Base-by-base conservation (phyloP, 1,140 invertebrate species). In the Agrypnia vestita region DNA sequence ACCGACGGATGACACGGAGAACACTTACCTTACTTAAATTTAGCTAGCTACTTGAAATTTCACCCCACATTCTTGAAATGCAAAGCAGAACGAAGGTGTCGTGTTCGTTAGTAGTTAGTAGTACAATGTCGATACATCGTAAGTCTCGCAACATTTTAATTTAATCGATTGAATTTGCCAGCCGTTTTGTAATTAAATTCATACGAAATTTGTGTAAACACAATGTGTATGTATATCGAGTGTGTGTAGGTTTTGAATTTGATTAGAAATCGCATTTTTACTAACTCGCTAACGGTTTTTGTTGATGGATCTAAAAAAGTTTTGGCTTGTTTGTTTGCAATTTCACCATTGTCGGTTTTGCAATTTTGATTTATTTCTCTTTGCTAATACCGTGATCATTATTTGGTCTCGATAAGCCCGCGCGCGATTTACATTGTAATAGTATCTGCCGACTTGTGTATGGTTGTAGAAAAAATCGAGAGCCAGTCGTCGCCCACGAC, bases 341-440 rank as follows among this genome's bases (percentile, higher is more conserved):
- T 64, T 64, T 64, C 61, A 43, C 25, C 61, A 64, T 64, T 64
- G 10, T 64, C 9, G 19, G 35, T 64, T 64, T 64, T 21, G 35
- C 61, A 64, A 64, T 25, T 25, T 35, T n/a, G 61, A 64, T 64
- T 64, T 21, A 64, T 64, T 25, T 64, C 19, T 35, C 35, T 35
- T 64, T 35, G 61, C 61, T 64, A 64, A 64, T 64, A 64, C 61
- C 25, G 25, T 64, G 35, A 43, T 64, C 19, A 35, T 35, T 35
- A 35, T 25, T 64, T 35, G 61, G 25, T 64, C 61, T 25, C 61
- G 19, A 21, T 10, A 64, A 35, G n/a, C 35, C n/a, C n/a, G 61
- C 25, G 49, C n/a, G 61, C 35, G 19, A 64, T 35, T 64, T 64
- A 35, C 21, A 25, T 43, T 64, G 35, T 43, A 43, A 43, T 64